phyloP scores from a whole-genome alignment of 2,797 vertebrate genomes.

The Garrulus glandarius region DNA sequence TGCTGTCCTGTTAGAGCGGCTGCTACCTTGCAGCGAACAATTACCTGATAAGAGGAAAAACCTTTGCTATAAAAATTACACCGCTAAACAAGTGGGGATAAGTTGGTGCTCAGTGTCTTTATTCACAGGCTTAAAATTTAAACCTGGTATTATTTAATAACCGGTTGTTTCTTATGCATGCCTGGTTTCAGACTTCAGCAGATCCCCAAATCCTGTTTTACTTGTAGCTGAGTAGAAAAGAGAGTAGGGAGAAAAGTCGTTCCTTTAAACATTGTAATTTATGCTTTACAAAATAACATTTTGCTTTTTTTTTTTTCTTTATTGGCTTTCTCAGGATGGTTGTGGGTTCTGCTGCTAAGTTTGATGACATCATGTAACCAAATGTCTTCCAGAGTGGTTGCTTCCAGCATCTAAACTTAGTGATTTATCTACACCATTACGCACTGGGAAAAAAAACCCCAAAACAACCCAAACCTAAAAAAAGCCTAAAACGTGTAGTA shows the following conservation, averaged over 20 bases:
- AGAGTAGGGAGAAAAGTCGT: not conserved
- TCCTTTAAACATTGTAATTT: not conserved
- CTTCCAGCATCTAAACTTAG: not conserved
- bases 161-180: not conserved
- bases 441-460: not conserved
- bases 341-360: not conserved
- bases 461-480: not conserved
- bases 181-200: not conserved
- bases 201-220: not conserved
- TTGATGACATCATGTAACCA: not conserved
- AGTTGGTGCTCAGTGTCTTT: not conserved
- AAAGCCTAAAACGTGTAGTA: not conserved
- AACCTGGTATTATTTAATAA: not conserved
- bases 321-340: not conserved
- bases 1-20: not conserved
- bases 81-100: not conserved
- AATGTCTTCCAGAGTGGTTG: not conserved
- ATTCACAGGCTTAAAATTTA: not conserved
- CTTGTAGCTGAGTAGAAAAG: not conserved
- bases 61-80: not conserved
- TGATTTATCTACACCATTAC: not conserved
- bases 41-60: not conserved
- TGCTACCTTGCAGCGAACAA: not conserved
- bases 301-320: not conserved
- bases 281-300: not conserved